phyloP scores from a whole-genome alignment of 2,888 invertebrate genomes.

The Choreutis nemorana region DNA sequence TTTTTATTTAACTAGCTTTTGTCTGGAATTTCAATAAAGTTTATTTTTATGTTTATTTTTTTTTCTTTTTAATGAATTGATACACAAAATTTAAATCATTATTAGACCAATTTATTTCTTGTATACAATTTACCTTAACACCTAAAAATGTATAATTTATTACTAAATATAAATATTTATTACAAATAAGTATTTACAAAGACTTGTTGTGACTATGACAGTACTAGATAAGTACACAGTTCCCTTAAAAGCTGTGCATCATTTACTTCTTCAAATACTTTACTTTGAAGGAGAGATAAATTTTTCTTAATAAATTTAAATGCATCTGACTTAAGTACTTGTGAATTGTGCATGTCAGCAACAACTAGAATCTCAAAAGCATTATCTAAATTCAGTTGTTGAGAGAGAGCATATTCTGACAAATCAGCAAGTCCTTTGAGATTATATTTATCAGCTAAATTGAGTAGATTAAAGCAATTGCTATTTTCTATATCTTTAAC shows the following conservation, averaged over 20 bases:
- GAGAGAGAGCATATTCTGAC: conserved; percentile 29
- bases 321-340: conserved; percentile 28
- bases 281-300: conserved; percentile 22
- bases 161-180: conserved; percentile 1
- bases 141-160: conserved; percentile 9
- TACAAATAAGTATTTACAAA: not conserved
- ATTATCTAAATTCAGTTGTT: conserved; percentile 33
- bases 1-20: conserved; percentile 38
- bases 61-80: conserved; percentile 27
- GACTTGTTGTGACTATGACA: conserved; percentile 6
- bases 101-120: not conserved
- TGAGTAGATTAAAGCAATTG: conserved; percentile 35
- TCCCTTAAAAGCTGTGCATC: conserved; percentile 34
- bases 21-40: conserved; percentile 56
- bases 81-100: conserved; percentile 2
- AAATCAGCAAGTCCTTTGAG: conserved; percentile 35
- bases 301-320: conserved; percentile 45
- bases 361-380: conserved; percentile 37
- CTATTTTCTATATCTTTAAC: conserved; percentile 30
- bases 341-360: conserved; percentile 42
- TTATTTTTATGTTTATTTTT: conserved; percentile 57
- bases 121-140: conserved; percentile 10
- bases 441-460: conserved; percentile 44
- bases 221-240: conserved; percentile 32
- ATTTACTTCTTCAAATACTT: conserved; percentile 33